Evolutionary conservation across 2,113 vertebrate genomes (phyloP), one percentile per base, ranked within the genome.

Genomic region (Microcebus jonahi): DNA sequence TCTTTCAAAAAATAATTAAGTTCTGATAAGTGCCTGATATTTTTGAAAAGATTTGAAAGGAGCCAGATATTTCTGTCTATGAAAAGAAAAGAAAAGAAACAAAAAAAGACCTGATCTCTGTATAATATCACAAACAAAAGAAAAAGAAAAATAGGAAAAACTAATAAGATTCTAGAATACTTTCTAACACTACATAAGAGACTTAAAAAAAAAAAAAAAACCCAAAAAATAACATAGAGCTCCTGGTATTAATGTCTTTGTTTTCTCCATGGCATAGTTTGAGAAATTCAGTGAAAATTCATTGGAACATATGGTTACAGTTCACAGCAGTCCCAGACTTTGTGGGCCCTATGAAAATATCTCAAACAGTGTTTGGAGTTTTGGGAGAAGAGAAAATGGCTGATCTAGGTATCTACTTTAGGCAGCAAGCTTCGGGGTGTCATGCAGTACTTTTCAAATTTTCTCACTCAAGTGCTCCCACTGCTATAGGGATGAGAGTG

Each of bases 261-360:
- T 79, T 83, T 89, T 73, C 68, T 57, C 70, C 29, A 61, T 57
- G 39, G 82, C 84, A 9, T 27, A 73, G 14, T 45, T 96, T 61
- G 53, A 95, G 29, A 93, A 97, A 90, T 65, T 77, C 50, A 75
- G 25, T 71, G 50, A 90, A 95, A 77, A 65, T 93, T 81, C 85
- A 83, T 71, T 70, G 73, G 55, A 76, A 84, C 45, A 48, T 34
- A 55, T 17, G 39, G 31, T 45, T 81, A 23, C 20, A 42, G 65
- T 71, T 93, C 57, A 36, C 18, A 36, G 59, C 50, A 75, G 42
- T 12, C 21, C 29, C 50, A 65, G 75, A 55, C 21, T 63, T 81
- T 59, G 23, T 14, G 57, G 12, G 39, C 6, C 75, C 67, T 68
- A 12, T 8, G 31, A 81, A 92, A 92, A 97, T 14, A 82, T 0